Base-by-base conservation (phyloP, 2,113 vertebrate genomes). In the Arvicanthis niloticus region DNA sequence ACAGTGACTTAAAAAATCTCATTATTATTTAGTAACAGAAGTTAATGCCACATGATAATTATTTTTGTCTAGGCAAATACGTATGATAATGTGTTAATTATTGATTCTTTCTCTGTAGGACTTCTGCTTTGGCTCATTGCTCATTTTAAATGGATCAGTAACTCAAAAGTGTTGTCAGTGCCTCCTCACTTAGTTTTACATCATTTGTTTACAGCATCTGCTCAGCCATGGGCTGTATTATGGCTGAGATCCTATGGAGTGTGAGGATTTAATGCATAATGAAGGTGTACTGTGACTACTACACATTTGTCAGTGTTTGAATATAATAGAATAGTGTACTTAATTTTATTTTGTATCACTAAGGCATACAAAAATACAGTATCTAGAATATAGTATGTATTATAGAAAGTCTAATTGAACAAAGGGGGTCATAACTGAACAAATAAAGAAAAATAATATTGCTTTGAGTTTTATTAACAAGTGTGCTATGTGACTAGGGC, bases 61-160 rank as follows among this genome's bases (percentile, higher is more conserved):
- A 98, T 92, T 93, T 60, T 89, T 96, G 94, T 96, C 97, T 97
- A 97, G 95, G 95, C 88, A 98, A 98, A 97, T 98, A 93, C 88
- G 80, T 93, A 97, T 98, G 96, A 93, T 98, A 98, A 98, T 98
- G 76, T 91, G 97, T 97, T 98, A 85, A 48, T 92, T 97, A 98
- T 98, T 98, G 98, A 98, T 98, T 98, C 91, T 96, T 97, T 94
- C 98, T 95, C 96, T 84, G 89, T 40, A 95, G 92, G 96, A 88
- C 51, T 95, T 68, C 65, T 77, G 89, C 84, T 98, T 92, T 97
- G 97, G 89, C 82, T 98, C 94, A 96, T 96, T 98, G 97, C 97
- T 98, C 93, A 98, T 97, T 96, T 96, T 95, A 96, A 98, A 98
- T 89, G 88, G 91, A 93, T 98, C 97, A 94, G 77, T 96, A 97